Percentiles rank a stretch among this genome's conserved stretches.
Conservation (phyloP, 35 echinoderm and acorn worm genomes). For the Heliocidaris tuberculata region DNA sequence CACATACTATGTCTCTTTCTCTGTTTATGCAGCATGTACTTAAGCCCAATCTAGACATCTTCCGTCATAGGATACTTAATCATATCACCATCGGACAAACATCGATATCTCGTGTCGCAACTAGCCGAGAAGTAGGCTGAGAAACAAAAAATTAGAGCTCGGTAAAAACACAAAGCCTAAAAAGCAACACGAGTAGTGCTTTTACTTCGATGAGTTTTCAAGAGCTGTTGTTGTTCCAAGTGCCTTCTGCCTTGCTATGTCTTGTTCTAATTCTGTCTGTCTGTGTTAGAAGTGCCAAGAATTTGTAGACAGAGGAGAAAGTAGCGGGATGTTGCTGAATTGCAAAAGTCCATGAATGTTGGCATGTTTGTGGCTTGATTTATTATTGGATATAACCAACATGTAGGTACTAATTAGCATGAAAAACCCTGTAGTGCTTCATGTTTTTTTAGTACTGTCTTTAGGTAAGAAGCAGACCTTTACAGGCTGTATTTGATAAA, state of each 20-base stretch:
- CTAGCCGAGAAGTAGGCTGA: neutral
- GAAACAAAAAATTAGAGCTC: neutral
- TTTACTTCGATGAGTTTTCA: neutral
- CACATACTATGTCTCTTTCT: neutral
- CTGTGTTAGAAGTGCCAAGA: neutral
- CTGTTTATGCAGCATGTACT: neutral
- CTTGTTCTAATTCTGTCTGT: neutral
- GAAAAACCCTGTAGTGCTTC: no score
- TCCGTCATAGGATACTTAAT: conserved; percentile 17
- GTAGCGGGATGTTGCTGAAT: neutral
- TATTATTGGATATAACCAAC: no score
- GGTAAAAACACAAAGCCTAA: neutral
- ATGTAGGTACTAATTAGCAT: no score
- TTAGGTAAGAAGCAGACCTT: no score
- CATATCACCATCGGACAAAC: conserved; percentile 9
- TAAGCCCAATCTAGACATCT: conserved; percentile 2
- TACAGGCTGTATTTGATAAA: no score
- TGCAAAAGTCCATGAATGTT: neutral
- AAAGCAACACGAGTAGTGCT: conserved; percentile 3
- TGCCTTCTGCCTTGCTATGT: neutral
- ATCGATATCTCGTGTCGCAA: conserved; percentile 1
- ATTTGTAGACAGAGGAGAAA: neutral
- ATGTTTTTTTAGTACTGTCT: no score
- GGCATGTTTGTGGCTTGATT: no score
- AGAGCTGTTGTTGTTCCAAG: neutral